Percentiles rank a stretch among this genome's conserved stretches.
Evolutionary conservation across 2,888 invertebrate genomes (phyloP).

Genomic region (Plagodis dolabraria): DNA sequence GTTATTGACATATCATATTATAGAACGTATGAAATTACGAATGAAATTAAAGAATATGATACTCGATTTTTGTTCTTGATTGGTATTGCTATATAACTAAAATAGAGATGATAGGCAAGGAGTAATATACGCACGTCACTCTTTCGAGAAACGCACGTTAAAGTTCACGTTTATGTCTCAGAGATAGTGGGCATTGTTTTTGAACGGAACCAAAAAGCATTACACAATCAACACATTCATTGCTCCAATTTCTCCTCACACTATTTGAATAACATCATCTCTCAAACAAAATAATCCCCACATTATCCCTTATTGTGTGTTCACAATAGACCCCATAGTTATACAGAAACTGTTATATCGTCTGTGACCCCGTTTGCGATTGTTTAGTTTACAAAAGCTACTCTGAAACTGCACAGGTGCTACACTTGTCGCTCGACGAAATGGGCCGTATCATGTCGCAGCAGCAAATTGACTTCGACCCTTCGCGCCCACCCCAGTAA

Average conservation of each 20-base stretch:
- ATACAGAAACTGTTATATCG: background rate
- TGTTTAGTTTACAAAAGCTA: conserved; percentile 67
- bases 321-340: conserved; percentile 44
- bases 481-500: conserved; percentile 77
- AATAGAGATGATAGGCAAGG: background rate
- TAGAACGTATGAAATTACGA: no score
- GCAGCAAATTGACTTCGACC: conserved; percentile 87
- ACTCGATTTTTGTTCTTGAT: no score
- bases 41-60: no score
- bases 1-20: background rate
- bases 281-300: conserved; percentile 32
- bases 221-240: background rate
- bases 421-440: conserved; percentile 83
- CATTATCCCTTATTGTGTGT: conserved; percentile 34
- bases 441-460: conserved; percentile 88
- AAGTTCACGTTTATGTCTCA: no score
- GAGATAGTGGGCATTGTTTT: no score
- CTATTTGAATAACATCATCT: conserved; percentile 30
- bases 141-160: background rate
- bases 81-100: no score
- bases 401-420: conserved; percentile 78
- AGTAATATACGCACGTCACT: background rate
- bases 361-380: conserved; percentile 31
- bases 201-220: no score
- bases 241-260: conserved; percentile 4